Base-by-base conservation (phyloP, 2,888 invertebrate species). In the Lottia gigantea region DNA sequence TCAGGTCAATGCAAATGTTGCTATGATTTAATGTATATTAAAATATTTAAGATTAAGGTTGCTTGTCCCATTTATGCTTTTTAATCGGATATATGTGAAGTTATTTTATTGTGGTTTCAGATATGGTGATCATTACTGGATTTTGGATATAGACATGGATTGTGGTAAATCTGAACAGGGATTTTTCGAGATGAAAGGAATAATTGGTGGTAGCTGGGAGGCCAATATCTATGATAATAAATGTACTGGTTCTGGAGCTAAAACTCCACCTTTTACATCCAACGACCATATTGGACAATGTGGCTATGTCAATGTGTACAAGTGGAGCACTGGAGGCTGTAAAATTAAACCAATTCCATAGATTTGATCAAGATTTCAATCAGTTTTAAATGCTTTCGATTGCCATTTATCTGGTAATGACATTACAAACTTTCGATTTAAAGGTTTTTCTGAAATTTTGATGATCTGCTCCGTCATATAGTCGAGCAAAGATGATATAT, bases 161-260 rank as follows among this genome's bases (percentile, higher is more conserved):
- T 90, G 89, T 75, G 81, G 81, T 12, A 82, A 84, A 72, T 84
- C 87, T 0, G 82, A 86, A 62, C 76, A 83, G 16, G 89, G 89
- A 16, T 90, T 89, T 88, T 90, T 90, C 73, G 90, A 90, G 76
- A 66, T 90, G 26, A 89, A 90, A 75, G 82, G 78, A 1, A 82
- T 83, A 70, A 80, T 86, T 19, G 81, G 80, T 26, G 74, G 78
- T 25, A 82, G 83, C 46, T 89, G 89, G 88, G 89, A 89, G 68
- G 64, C 70, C 3, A 82, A 88, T 71, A 76, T 89, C 15, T 83
- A 80, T 64, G 67, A 71, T 6, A 49, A 55, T 14, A 64, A 72
- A 0, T 89, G 89, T 73, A 75, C 77, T 2, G 89, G 89, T 7
- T 74, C 69, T 25, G 83, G 74, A 15, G 76, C 74, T 46, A 72